Evolutionary conservation across 2,888 invertebrate species (phyloP).

Genomic region (Himalopsyche japonica): DNA sequence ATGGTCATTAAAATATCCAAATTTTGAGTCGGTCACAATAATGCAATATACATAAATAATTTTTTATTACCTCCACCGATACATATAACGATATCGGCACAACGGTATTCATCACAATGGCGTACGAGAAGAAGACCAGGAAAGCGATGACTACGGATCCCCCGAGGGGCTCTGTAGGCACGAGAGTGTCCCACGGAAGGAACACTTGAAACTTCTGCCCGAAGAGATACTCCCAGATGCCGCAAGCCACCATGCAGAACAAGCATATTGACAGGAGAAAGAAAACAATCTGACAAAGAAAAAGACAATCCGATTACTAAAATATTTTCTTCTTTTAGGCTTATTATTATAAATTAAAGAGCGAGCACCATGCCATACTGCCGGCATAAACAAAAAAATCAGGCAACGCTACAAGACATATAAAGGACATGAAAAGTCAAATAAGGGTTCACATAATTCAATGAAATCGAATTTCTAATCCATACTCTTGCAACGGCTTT

Average conservation of each 20-base stretch:
- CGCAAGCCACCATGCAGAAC: constrained; percentile 96
- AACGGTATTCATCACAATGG: constrained; percentile 98
- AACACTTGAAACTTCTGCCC: constrained; percentile 88
- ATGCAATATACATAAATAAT: background rate
- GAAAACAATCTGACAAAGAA: constrained; percentile 86
- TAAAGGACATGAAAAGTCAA: no score
- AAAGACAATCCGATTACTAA: background rate
- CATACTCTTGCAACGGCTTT: no score
- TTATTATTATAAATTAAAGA: background rate
- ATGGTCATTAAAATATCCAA: no score
- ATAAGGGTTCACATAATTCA: no score
- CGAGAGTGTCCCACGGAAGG: constrained; percentile 93
- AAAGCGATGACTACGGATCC: constrained; percentile 93
- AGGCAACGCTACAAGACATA: no score
- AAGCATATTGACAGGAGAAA: constrained; percentile 97
- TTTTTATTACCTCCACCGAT: constrained; percentile 76
- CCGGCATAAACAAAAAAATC: background rate
- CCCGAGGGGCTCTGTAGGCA: constrained; percentile 79
- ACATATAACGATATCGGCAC: constrained; percentile 99
- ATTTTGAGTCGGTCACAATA: background rate
- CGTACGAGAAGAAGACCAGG: constrained; percentile 98
- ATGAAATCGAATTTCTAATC: no score
- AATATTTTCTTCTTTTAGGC: background rate
- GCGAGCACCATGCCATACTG: no score
- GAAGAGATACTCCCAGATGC: constrained; percentile 95